Evolutionary conservation across 2,113 vertebrate species (phyloP).

Genomic region (Channa maculata): DNA sequence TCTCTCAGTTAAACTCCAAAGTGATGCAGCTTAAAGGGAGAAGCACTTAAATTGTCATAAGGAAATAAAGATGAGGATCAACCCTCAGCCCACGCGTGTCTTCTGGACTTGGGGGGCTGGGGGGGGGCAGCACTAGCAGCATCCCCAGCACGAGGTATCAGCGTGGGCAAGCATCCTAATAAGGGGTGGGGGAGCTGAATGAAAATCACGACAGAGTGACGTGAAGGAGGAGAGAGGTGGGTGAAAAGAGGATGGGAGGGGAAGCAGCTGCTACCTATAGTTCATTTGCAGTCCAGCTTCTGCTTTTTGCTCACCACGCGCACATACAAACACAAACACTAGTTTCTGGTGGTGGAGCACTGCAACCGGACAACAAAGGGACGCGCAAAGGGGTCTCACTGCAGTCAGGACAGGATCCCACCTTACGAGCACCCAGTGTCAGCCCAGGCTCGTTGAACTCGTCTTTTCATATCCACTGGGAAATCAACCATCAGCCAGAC

Average conservation of each 20-base stretch:
- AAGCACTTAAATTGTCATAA: not conserved
- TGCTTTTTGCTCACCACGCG: slow-evolving; percentile 40
- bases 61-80: not conserved
- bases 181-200: slow-evolving; percentile 75
- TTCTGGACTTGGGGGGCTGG: slow-evolving; percentile 5
- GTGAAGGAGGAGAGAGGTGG: slow-evolving; percentile 53
- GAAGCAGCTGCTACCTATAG: slow-evolving; percentile 81
- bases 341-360: slow-evolving; percentile 54
- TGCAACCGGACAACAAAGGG: slow-evolving; percentile 84
- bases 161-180: slow-evolving; percentile 86
- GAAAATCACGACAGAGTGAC: slow-evolving; percentile 76
- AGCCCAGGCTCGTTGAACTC: slow-evolving; percentile 28
- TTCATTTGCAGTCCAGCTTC: slow-evolving; percentile 54
- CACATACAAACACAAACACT: slow-evolving; percentile 8
- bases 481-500: slow-evolving; percentile 38
- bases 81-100: slow-evolving; percentile 13
- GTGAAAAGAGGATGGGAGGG: slow-evolving; percentile 63
- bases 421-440: slow-evolving; percentile 18
- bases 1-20: too few species aligned
- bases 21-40: not conserved
- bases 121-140: slow-evolving; percentile 25
- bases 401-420: slow-evolving; percentile 32
- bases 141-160: slow-evolving; percentile 63
- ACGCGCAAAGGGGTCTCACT: slow-evolving; percentile 40
- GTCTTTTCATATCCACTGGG: slow-evolving; percentile 22